Evolutionary conservation across 1,140 invertebrate genomes (phyloP).

Genomic region (Drosophila ohnishii): DNA sequence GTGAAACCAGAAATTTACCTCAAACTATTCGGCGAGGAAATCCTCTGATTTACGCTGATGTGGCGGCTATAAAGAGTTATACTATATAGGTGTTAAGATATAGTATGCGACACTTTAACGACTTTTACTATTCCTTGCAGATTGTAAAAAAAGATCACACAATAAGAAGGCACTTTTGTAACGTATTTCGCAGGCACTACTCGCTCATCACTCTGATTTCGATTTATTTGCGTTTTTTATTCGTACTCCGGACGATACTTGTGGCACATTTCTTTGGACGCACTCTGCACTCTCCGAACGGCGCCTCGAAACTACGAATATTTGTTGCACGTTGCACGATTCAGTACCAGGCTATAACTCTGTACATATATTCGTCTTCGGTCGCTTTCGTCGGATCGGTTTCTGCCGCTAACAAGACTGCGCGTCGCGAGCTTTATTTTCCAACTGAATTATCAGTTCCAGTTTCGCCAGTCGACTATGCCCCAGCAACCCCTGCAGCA

Average conservation of each 20-base stretch:
- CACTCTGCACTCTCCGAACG: constrained; percentile 19
- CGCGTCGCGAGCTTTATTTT: constrained; percentile 74
- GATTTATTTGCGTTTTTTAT: constrained; percentile 25
- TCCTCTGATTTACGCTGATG: constrained; percentile 56
- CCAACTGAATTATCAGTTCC: constrained; percentile 41
- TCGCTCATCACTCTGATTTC: constrained; percentile 39
- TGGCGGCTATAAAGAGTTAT: constrained; percentile 41
- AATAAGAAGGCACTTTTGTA: constrained; percentile 44
- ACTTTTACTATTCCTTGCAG: constrained; percentile 28
- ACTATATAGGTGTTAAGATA: constrained; percentile 15
- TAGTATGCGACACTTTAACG: constrained; percentile 29
- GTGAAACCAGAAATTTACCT: constrained; percentile 58
- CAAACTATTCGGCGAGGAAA: constrained; percentile 36
- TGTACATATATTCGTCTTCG: constrained; percentile 56
- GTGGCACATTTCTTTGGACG: constrained; percentile 61
- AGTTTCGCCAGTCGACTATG: background rate
- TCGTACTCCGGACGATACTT: constrained; percentile 34
- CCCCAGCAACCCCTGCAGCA: background rate
- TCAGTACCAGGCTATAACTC: constrained; percentile 1
- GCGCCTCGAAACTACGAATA: constrained; percentile 57
- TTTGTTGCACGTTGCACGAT: constrained; percentile 38
- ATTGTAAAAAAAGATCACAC: constrained; percentile 50
- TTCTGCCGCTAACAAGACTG: constrained; percentile 72
- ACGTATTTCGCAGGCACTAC: constrained; percentile 49
- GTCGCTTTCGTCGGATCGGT: constrained; percentile 24